phyloP scores from a whole-genome alignment of 2,888 invertebrate species.

The Eristalis tenax region DNA sequence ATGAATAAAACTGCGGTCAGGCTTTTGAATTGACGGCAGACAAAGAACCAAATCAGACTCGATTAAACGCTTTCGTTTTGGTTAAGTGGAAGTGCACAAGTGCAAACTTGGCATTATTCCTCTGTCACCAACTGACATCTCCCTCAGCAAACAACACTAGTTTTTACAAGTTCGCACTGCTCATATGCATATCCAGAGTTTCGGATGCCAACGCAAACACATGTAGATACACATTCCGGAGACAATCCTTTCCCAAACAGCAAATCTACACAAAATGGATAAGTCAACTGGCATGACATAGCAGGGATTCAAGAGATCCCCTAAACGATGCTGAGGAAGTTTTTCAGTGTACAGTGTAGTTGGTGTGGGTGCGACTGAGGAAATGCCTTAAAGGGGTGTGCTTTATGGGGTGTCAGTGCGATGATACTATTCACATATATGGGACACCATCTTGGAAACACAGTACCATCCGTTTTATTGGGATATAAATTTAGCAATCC shows the following conservation, averaged over 20 bases:
- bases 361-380: neutral
- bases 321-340: neutral
- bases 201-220: neutral
- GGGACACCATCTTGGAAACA: neutral
- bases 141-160: neutral
- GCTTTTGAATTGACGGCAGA: neutral
- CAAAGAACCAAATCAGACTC: neutral
- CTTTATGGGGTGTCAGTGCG: neutral
- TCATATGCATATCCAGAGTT: neutral
- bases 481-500: slow-evolving; percentile 33
- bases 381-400: neutral
- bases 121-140: neutral
- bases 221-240: neutral
- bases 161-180: neutral
- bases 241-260: neutral
- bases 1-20: neutral
- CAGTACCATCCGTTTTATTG: neutral
- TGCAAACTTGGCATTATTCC: no score
- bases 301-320: neutral
- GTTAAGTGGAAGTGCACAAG: neutral
- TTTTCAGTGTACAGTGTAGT: neutral
- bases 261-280: neutral
- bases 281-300: neutral
- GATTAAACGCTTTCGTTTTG: neutral
- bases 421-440: neutral